Conservation (phyloP, 2,797 vertebrate species). For the Acridotheres tristis region DNA sequence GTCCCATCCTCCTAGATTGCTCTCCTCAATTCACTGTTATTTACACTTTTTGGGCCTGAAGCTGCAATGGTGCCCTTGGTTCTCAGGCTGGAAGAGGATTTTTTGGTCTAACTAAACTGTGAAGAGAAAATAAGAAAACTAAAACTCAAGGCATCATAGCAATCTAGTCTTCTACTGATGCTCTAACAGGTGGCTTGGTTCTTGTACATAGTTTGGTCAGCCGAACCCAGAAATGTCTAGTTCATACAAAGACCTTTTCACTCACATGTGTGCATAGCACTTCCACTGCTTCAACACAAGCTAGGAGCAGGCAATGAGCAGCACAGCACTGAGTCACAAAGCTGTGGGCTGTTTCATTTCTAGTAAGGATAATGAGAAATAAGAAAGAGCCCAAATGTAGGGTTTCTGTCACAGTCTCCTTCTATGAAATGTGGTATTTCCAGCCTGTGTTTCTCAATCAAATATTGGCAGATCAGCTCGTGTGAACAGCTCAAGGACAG, state of each 20-base stretch:
- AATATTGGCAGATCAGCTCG: background rate
- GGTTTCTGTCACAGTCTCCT: conserved; percentile 11
- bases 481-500: background rate
- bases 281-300: background rate
- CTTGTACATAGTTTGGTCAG: background rate
- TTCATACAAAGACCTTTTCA: background rate
- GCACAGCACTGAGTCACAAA: background rate
- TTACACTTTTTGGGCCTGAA: too few species aligned
- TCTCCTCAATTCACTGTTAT: too few species aligned
- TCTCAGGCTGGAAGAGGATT: too few species aligned
- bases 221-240: background rate
- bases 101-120: too few species aligned
- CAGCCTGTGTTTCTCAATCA: conserved; percentile 36
- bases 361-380: background rate
- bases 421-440: conserved; percentile 57
- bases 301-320: background rate
- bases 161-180: background rate
- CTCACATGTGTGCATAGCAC: background rate
- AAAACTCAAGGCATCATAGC: too few species aligned
- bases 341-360: background rate
- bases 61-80: too few species aligned
- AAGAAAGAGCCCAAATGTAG: background rate
- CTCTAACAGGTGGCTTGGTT: background rate
- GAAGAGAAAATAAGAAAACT: too few species aligned
- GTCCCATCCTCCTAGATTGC: too few species aligned